Evolutionary conservation across 2,888 invertebrate genomes (phyloP).

Genomic region (Pocota personata): DNA sequence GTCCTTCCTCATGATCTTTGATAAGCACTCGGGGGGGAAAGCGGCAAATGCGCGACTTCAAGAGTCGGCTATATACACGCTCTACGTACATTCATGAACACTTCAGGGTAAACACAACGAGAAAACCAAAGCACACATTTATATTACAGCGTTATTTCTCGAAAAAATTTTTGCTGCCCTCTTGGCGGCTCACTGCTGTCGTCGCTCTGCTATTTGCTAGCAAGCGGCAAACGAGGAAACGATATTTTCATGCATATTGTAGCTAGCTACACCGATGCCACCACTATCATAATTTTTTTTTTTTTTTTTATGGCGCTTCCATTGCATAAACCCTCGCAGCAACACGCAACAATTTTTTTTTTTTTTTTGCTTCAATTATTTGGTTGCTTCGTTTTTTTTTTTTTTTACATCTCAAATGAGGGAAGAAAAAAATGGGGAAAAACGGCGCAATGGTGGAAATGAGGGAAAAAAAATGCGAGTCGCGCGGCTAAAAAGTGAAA

Average conservation of each 20-base stretch:
- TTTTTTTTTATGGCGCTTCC: constrained; percentile 66
- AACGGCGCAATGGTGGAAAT: constrained; percentile 63
- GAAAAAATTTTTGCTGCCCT: constrained; percentile 49
- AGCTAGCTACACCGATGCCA: constrained; percentile 51
- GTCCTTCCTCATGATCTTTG: constrained; percentile 13
- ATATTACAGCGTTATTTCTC: constrained; percentile 44
- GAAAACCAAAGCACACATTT: constrained; percentile 49
- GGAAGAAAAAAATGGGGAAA: constrained; percentile 8
- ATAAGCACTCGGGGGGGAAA: constrained; percentile 49
- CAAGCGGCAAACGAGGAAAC: constrained; percentile 68
- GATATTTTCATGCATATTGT: constrained; percentile 69
- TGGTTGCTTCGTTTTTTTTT: constrained; percentile 39
- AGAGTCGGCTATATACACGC: no score
- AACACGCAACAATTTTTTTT: constrained; percentile 70
- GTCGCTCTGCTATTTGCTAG: constrained; percentile 13
- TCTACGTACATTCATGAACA: constrained; percentile 41
- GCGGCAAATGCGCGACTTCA: constrained; percentile 16
- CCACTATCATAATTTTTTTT: constrained; percentile 53
- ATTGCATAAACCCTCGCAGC: constrained; percentile 72
- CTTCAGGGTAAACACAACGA: constrained; percentile 61
- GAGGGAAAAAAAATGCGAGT: constrained; percentile 40
- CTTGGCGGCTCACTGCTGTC: constrained; percentile 16
- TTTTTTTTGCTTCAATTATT: constrained; percentile 33
- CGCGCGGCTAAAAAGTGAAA: constrained; percentile 1
- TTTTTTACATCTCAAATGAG: constrained; percentile 30